These are phyloP conservation scores for Melopsittacus undulatus DNA, from an alignment of 2,797 vertebrate genomes.

Conservation along the genomic window DNA sequence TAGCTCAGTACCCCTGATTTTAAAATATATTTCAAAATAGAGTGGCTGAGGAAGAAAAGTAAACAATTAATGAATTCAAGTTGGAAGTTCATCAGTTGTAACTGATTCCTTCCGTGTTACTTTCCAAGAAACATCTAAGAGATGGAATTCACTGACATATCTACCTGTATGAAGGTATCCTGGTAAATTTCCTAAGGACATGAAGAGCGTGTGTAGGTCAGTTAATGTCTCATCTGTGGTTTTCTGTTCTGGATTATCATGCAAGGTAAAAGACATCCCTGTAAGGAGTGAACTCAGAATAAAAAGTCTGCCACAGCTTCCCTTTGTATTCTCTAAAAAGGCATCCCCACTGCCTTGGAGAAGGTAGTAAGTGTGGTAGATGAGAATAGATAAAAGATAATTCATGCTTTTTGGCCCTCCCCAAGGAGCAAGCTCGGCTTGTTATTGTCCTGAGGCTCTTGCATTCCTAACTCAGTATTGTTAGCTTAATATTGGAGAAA, in stretches of 20 bases:
- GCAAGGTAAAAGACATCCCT: not conserved
- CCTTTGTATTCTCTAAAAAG: not conserved
- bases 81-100: not conserved
- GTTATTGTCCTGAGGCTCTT: not conserved
- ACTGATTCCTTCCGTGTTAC: not conserved
- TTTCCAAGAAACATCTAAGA: not conserved
- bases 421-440: not conserved
- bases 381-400: not conserved
- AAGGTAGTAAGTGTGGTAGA: not conserved
- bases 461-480: not conserved
- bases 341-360: not conserved
- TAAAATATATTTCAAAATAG: not conserved
- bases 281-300: not conserved
- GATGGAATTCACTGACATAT: not conserved
- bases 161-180: not conserved
- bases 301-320: not conserved
- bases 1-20: not conserved
- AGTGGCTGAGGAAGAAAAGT: not conserved
- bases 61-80: not conserved
- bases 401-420: not conserved
- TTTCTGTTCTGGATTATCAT: not conserved
- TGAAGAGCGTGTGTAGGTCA: not conserved
- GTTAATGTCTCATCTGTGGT: not conserved
- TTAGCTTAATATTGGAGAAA: not conserved
- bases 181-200: not conserved